These are phyloP conservation scores for Rhopalosiphum nymphaeae DNA, from an alignment of 2,888 invertebrate genomes.

Conservation along the genomic window DNA sequence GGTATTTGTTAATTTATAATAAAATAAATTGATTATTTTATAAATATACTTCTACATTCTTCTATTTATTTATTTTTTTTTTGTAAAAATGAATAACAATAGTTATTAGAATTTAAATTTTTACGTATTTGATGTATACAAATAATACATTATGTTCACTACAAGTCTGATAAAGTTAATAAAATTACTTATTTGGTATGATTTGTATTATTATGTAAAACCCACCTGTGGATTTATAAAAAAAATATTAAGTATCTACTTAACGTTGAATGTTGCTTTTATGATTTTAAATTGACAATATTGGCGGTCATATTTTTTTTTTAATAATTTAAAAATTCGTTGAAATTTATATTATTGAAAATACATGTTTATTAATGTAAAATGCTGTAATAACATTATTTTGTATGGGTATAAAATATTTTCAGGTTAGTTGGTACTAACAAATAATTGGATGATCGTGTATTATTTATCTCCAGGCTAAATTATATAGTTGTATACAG, in stretches of 20 bases:
- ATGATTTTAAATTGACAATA: constrained; percentile 4
- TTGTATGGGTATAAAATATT: too few species aligned
- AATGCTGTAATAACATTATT: not conserved
- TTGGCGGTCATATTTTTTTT: not conserved
- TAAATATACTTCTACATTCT: too few species aligned
- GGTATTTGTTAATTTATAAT: not conserved
- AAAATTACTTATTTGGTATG: not conserved
- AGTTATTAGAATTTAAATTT: too few species aligned
- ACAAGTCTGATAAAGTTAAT: not conserved
- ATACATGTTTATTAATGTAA: too few species aligned
- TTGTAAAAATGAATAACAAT: not conserved
- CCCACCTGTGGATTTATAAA: not conserved
- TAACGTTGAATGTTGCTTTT: not conserved
- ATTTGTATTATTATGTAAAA: not conserved
- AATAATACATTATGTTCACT: too few species aligned
- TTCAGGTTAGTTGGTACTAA: not conserved
- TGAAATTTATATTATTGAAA: not conserved
- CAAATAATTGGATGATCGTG: not conserved
- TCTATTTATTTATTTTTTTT: not conserved
- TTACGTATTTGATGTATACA: not conserved
- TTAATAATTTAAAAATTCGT: not conserved
- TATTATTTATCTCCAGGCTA: not conserved
- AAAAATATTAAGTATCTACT: not conserved
- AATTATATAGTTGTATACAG: not conserved
- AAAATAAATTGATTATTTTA: not conserved